Base-by-base conservation (phyloP, 1,140 invertebrate species). In the Sarcophaga bullata region DNA sequence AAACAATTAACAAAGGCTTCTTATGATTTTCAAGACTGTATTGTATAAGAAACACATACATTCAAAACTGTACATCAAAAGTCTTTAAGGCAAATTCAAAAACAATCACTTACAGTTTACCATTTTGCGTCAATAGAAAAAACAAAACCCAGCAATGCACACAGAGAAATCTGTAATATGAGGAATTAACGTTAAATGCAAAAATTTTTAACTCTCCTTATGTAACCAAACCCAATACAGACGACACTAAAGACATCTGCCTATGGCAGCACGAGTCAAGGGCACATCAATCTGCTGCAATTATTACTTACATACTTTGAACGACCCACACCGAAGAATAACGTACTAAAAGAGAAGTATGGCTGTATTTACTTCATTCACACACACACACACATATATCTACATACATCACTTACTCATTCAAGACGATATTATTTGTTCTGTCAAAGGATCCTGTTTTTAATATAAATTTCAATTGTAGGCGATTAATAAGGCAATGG, bases 191-290 rank as follows among this genome's bases (percentile, higher is more conserved):
- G 7, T 58, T 13, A 15, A 58, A 58, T 58, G n/a, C 4, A 58
- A 58, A 58, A 58, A n/a, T 58, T 13, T 3, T 58, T 4, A 58
- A 76, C 19, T 68, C 13, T 52, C 50, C 13, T 52, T 13, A 52
- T 10, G 50, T 13, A 52, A 68, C 62, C 62, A 75, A 46, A 46
- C 73, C 47, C 8, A 11, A 13, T 37, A 37, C 73, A 76, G 73
- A 49, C 73, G 73, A 47, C 73, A 19, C 47, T 49, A 76, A 76
- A 47, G 73, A 76, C 73, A 76, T 76, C 73, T 76, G 73, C 49
- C 73, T 76, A 76, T 47, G 8, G 15, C 5, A 76, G 47, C 73
- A 76, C 73, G 73, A 76, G 73, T 49, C 73, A 76, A 76, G 46
- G 48, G 73, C 73, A 47, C 46, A 15, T 47, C 25, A 76, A 10